These are phyloP conservation scores for Esperia sulphurella DNA, from an alignment of 2,888 invertebrate species.

Conservation along the genomic window DNA sequence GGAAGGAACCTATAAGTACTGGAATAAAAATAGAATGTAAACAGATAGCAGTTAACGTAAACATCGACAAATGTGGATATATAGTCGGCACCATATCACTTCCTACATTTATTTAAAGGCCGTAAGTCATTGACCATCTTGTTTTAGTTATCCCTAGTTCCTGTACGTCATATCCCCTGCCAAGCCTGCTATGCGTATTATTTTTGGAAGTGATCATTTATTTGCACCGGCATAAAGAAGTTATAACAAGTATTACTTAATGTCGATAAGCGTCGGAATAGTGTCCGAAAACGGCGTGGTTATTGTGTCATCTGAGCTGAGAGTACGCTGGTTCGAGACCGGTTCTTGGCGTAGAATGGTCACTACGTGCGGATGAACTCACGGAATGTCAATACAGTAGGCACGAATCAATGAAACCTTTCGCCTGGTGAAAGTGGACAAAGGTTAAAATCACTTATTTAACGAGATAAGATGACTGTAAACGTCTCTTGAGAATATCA, in stretches of 20 bases:
- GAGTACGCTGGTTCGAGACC: conserved; percentile 26
- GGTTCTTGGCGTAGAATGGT: conserved; percentile 23
- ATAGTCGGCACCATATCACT: conserved; percentile 40
- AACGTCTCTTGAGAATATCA: no score
- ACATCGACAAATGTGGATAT: conserved; percentile 43
- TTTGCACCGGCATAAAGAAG: no score
- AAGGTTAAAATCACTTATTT: not conserved
- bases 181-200: no score
- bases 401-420: conserved; percentile 28
- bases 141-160: conserved; percentile 19
- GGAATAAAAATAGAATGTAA: conserved; percentile 42
- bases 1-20: conserved; percentile 14
- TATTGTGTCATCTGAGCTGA: conserved; percentile 36
- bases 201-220: no score
- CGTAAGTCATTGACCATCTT: conserved; percentile 46
- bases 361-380: conserved; percentile 18
- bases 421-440: conserved; percentile 30
- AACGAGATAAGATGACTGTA: no score
- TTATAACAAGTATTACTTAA: conserved; percentile 1
- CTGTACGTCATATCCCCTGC: conserved; percentile 2
- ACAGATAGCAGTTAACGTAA: conserved; percentile 48
- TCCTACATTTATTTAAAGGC: conserved; percentile 54
- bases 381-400: conserved; percentile 18
- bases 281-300: conserved; percentile 19
- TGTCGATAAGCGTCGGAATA: conserved; percentile 10